phyloP scores from a whole-genome alignment of 1,140 invertebrate genomes.

The Carposina sasakii region DNA sequence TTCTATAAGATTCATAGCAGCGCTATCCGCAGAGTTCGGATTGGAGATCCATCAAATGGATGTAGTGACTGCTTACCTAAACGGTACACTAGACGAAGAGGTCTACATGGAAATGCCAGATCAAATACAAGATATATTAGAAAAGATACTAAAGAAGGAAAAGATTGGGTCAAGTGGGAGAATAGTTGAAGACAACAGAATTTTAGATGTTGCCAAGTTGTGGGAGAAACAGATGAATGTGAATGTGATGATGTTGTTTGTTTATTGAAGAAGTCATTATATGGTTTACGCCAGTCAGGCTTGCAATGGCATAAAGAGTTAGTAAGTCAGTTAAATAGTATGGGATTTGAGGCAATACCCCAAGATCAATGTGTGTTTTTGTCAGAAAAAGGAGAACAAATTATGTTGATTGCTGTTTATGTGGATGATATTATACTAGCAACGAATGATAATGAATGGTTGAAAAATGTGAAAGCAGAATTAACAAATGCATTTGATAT shows the following conservation, averaged over 20 bases:
- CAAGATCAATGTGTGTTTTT: conserved; percentile 12
- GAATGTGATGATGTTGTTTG: conserved; percentile 23
- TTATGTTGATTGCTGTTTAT: not conserved
- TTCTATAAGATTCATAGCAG: conserved; percentile 25
- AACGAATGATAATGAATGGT: not conserved
- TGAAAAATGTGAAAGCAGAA: not conserved
- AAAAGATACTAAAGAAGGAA: conserved; percentile 16
- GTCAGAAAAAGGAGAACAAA: not conserved
- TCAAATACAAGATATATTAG: conserved; percentile 13
- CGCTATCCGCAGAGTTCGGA: conserved; percentile 20
- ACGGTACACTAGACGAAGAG: conserved; percentile 24
- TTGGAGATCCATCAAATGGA: conserved; percentile 27
- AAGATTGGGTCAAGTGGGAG: conserved; percentile 14
- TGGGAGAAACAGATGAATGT: conserved; percentile 14
- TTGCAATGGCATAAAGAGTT: conserved; percentile 24
- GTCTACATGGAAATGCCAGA: conserved; percentile 25
- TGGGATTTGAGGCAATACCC: conserved; percentile 18
- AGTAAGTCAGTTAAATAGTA: conserved; percentile 14
- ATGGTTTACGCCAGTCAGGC: conserved; percentile 25
- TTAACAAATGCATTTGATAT: not conserved
- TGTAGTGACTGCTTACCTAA: conserved; percentile 25
- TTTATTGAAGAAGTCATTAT: conserved; percentile 21
- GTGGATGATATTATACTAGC: not conserved
- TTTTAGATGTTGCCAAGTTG: conserved; percentile 10
- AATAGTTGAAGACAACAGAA: conserved; percentile 13